These are phyloP conservation scores for Solenopsis invicta DNA, from an alignment of 1,140 invertebrate species.

Conservation along the genomic window DNA sequence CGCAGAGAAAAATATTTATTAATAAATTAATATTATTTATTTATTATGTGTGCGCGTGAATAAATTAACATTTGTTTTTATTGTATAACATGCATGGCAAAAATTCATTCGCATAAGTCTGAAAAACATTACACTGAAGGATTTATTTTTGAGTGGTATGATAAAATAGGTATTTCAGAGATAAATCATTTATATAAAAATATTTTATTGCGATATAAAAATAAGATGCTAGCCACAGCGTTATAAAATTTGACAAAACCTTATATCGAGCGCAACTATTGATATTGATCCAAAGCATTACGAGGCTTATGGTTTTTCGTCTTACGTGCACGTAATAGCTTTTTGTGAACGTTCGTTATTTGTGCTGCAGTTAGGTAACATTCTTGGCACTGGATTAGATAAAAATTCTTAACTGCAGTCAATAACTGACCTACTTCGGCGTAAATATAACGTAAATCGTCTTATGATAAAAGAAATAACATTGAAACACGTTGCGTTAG, in stretches of 20 bases:
- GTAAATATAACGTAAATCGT: neutral
- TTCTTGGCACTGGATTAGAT: slow-evolving; percentile 35
- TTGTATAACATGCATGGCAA: neutral
- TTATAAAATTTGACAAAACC: slow-evolving; percentile 36
- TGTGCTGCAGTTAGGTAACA: slow-evolving; percentile 46
- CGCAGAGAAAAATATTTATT: neutral
- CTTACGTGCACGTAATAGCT: slow-evolving; percentile 31
- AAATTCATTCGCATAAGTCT: slow-evolving; percentile 16
- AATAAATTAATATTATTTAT: neutral
- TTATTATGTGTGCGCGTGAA: neutral
- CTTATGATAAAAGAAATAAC: neutral
- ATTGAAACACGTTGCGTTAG: neutral
- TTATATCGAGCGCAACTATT: slow-evolving; percentile 25
- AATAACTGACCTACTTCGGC: slow-evolving; percentile 47
- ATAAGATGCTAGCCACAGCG: slow-evolving; percentile 4
- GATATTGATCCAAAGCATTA: neutral
- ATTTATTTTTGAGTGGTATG: neutral
- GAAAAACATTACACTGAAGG: neutral
- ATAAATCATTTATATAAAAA: slow-evolving; percentile 44
- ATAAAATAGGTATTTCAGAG: neutral
- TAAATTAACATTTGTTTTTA: slow-evolving; percentile 24
- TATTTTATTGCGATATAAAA: slow-evolving; percentile 51
- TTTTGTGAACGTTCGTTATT: neutral
- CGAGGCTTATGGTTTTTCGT: slow-evolving; percentile 9
- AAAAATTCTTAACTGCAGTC: slow-evolving; percentile 41